Base-by-base conservation (phyloP, 1,140 invertebrate species). In the Marisa cornuarietis region DNA sequence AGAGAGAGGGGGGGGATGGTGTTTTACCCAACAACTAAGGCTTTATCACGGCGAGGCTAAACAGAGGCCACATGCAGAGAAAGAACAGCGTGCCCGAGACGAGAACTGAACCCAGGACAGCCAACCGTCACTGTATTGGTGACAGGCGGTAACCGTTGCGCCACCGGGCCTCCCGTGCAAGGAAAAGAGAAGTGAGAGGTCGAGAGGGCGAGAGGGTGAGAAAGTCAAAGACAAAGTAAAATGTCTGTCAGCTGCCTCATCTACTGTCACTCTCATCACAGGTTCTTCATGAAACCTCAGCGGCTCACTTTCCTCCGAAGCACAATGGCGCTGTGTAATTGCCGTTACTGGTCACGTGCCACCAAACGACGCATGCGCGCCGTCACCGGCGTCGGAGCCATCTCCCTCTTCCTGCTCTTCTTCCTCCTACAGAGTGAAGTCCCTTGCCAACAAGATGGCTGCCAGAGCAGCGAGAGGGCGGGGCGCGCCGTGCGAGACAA, bases 321-420 rank as follows among this genome's bases (percentile, higher is more conserved):
- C 24, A 51, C 22, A 1, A 22, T 24, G 62, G 31, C 42, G 22
- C 65, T n/a, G 18, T 71, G 75, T 9, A 68, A 24, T 68, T 22
- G 51, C 24, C 61, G 31, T 4, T 74, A 62, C 54, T 26, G 76
- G 26, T 14, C 69, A n/a, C 22, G 52, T 5, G 24, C 31, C 10
- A 78, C 54, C 61, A 76, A 51, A 49, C n/a, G 31, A 22, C 75
- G 51, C 75, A 77, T 54, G 65, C 75, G 31, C 62, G 75, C 52
- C 8, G 22, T 16, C 42, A 4, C 72, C 20, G 31, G 13, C 11
- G 49, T 69, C 16, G 3, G 68, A 2, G 63, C 24, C 31, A 20
- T 75, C 62, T 20, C 31, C 61, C 52, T 81, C 51, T 69, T 79
- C 69, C 52, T 81, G 26, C 26, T 79, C 20, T 20, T 81, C n/a